Evolutionary conservation across 1,140 invertebrate genomes (phyloP).

Genomic region (Pseudomyrmex flavicornis): DNA sequence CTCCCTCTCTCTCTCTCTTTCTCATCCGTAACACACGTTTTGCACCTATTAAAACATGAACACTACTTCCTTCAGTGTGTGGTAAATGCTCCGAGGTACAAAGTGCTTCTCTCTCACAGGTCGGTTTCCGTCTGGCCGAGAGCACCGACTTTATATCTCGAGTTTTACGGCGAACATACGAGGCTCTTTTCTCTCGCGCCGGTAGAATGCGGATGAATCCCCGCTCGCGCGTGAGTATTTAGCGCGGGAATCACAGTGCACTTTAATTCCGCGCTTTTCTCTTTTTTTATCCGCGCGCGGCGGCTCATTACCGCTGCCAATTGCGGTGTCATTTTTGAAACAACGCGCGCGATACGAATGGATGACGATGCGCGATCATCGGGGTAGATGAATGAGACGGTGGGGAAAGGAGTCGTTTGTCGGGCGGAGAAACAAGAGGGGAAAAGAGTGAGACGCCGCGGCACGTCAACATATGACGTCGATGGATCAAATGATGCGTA

Average conservation of each 20-base stretch:
- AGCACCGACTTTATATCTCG: slow-evolving; percentile 27
- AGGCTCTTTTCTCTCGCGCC: neutral
- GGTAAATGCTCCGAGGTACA: slow-evolving; percentile 5
- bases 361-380: slow-evolving; percentile 10
- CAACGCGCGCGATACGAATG: slow-evolving; percentile 2
- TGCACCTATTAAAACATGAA: slow-evolving; percentile 32
- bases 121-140: neutral
- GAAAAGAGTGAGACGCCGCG: neutral
- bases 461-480: slow-evolving; percentile 8
- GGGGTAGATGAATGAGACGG: slow-evolving; percentile 19
- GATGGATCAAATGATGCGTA: slow-evolving; percentile 16
- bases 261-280: neutral
- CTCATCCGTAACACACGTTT: slow-evolving; percentile 7
- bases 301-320: slow-evolving; percentile 13
- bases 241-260: slow-evolving; percentile 4
- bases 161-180: slow-evolving; percentile 4
- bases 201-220: slow-evolving; percentile 28
- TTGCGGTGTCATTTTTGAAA: slow-evolving; percentile 31
- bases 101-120: slow-evolving; percentile 22
- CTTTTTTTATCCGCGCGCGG: neutral
- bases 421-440: neutral
- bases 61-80: neutral
- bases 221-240: slow-evolving; percentile 23
- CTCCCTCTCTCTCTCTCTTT: neutral
- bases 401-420: slow-evolving; percentile 49